phyloP scores from a whole-genome alignment of 2,113 vertebrate genomes.

The Leucoraja erinaceus region DNA sequence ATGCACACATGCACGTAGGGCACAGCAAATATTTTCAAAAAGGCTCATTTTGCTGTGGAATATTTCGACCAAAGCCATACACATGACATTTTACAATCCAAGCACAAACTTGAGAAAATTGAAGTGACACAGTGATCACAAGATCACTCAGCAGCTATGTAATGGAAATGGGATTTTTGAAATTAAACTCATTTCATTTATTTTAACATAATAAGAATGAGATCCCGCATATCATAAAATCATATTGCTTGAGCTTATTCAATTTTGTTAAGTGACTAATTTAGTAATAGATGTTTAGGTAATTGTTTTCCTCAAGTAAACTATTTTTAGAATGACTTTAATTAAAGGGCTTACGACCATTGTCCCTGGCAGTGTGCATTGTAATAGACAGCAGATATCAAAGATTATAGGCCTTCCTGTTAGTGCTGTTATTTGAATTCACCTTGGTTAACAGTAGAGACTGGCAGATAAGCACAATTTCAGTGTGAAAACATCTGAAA shows the following conservation, averaged over 20 bases:
- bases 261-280: not conserved
- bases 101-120: not conserved
- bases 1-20: no score
- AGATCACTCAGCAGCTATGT: no score
- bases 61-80: not conserved
- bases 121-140: not conserved
- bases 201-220: not conserved
- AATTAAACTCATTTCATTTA: not conserved
- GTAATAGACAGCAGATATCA: not conserved
- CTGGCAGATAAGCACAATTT: not conserved
- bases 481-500: not conserved
- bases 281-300: not conserved
- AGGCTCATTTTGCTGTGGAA: not conserved
- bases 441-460: not conserved
- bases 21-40: not conserved
- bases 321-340: constrained; percentile 8
- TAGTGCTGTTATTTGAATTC: not conserved
- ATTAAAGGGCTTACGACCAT: no score
- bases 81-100: not conserved
- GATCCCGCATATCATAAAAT: not conserved
- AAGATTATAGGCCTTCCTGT: not conserved
- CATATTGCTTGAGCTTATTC: not conserved
- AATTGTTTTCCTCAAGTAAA: not conserved
- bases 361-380: not conserved
- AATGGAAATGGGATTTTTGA: constrained; percentile 1